These are phyloP conservation scores for Podotricha telesiphe DNA, from an alignment of 2,888 invertebrate genomes.

Conservation along the genomic window DNA sequence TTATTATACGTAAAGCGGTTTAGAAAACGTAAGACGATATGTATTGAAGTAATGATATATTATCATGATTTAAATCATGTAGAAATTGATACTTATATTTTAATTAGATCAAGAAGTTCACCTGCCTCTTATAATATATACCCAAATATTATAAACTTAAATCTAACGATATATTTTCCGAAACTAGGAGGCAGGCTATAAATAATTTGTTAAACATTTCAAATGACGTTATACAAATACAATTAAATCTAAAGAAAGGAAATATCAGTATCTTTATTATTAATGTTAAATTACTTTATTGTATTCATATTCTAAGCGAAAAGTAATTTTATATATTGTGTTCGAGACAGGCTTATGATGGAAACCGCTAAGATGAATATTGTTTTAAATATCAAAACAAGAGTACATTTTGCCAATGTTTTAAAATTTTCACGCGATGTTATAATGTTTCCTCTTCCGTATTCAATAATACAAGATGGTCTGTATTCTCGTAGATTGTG, in stretches of 20 bases:
- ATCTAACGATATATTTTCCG: conserved; percentile 6
- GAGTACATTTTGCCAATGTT: conserved; percentile 26
- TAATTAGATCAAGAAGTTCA: conserved; percentile 4
- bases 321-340: not conserved
- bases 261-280: not conserved
- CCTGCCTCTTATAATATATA: conserved; percentile 8
- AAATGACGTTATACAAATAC: conserved; percentile 2
- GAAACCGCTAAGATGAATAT: conserved; percentile 25
- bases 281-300: conserved; percentile 1
- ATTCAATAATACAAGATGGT: not conserved
- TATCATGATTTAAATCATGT: conserved; percentile 33
- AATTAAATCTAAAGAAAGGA: conserved; percentile 17
- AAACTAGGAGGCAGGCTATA: conserved; percentile 1
- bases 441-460: not conserved
- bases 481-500: too few relatives aligned
- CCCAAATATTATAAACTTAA: conserved; percentile 17
- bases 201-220: conserved; percentile 15
- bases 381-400: conserved; percentile 30
- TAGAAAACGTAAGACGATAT: conserved; percentile 48
- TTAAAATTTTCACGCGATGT: not conserved
- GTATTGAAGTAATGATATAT: conserved; percentile 47
- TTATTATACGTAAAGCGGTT: conserved; percentile 38
- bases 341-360: conserved; percentile 22
- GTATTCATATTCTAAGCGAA: conserved; percentile 9
- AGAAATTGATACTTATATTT: conserved; percentile 25